Evolutionary conservation across 2,797 vertebrate species (phyloP).

Genomic region (Rhadinocentrus ornatus): DNA sequence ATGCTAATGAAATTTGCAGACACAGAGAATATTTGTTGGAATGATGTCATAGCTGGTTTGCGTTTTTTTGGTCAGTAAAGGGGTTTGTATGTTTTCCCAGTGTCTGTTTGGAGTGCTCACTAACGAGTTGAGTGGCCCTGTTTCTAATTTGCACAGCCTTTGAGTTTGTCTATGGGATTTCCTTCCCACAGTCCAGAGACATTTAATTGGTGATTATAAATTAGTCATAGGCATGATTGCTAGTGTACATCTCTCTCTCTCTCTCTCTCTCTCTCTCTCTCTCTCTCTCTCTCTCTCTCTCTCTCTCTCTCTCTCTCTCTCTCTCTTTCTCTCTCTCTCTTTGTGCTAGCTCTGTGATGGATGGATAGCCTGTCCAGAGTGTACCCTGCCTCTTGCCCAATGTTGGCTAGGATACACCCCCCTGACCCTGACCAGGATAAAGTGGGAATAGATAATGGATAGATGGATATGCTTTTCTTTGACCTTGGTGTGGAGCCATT

Average conservation of each 20-base stretch:
- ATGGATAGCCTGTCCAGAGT: not conserved
- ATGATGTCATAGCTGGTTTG: constrained; percentile 42
- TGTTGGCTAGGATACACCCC: not conserved
- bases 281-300: not conserved
- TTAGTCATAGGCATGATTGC: constrained; percentile 1
- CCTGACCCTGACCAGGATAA: not conserved
- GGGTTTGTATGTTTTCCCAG: not conserved
- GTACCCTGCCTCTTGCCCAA: not conserved
- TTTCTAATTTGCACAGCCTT: not conserved
- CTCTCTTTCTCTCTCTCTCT: not conserved
- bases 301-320: not conserved
- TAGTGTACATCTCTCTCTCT: not conserved
- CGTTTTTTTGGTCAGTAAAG: constrained; percentile 38
- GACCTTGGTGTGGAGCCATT: constrained; percentile 7
- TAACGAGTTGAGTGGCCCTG: not conserved
- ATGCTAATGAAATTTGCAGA: constrained; percentile 45
- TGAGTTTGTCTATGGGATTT: not conserved
- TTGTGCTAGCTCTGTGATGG: not conserved
- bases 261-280: not conserved
- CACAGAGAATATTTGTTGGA: constrained; percentile 28
- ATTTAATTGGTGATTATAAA: not conserved
- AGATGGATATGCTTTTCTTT: constrained; percentile 16
- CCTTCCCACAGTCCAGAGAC: not conserved
- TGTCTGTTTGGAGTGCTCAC: not conserved
- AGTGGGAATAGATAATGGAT: not conserved